A percentile compares a stretch with the other conserved stretches of the same genome.
Conservation (phyloP, 2,113 vertebrate species). For the Donacobius atricapilla region DNA sequence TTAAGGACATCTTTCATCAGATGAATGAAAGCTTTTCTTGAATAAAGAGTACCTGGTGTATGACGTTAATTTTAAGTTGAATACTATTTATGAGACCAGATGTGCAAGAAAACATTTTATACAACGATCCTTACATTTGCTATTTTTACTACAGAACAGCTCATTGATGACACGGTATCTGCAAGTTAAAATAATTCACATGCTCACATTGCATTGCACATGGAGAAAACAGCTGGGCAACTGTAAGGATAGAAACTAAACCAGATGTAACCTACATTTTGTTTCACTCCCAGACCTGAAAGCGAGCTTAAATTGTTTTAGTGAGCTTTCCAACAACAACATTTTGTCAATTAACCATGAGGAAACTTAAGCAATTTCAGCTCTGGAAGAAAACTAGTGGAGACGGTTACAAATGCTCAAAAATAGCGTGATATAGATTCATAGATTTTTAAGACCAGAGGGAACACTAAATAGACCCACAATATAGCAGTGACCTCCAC, state of each 20-base stretch:
- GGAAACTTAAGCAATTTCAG: constrained; percentile 4
- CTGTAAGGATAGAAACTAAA: neutral
- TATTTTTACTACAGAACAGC: neutral
- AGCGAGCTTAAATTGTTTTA: neutral
- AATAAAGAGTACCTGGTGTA: neutral
- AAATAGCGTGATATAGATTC: constrained; percentile 27
- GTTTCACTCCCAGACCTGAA: neutral
- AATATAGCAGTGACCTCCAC: neutral
- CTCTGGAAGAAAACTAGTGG: neutral
- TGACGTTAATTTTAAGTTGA: neutral
- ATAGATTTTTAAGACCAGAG: constrained; percentile 48
- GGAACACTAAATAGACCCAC: constrained; percentile 23
- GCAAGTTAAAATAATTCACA: neutral
- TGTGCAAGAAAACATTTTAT: neutral
- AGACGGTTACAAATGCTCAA: neutral
- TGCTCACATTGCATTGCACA: neutral
- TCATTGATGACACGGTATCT: neutral
- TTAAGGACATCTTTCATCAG: neutral
- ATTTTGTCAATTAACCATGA: neutral
- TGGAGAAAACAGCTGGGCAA: neutral
- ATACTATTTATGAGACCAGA: neutral
- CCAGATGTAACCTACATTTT: neutral
- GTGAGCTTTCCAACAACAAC: neutral
- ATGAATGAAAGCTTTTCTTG: neutral
- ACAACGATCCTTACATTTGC: neutral